Percentiles rank a stretch among this genome's conserved stretches.
These are phyloP conservation scores for Calyptomena viridis DNA, from an alignment of 2,113 vertebrate genomes.

Conservation along the genomic window DNA sequence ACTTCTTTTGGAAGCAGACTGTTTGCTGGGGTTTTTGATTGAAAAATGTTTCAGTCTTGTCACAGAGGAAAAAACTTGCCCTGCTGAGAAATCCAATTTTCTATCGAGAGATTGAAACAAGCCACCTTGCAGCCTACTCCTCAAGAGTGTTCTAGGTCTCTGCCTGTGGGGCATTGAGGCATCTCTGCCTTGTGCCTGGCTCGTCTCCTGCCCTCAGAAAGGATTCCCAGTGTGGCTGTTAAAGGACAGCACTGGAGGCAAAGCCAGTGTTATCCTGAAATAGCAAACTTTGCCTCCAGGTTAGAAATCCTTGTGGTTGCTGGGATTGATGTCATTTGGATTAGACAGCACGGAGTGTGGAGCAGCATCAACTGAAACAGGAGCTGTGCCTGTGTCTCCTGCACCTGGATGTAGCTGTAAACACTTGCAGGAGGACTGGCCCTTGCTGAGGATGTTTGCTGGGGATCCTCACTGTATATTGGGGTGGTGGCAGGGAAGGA, in stretches of 20 bases:
- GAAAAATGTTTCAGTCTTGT: not conserved
- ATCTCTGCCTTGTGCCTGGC: not conserved
- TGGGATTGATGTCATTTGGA: not conserved
- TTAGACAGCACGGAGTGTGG: not conserved
- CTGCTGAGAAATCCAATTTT: conserved; percentile 49
- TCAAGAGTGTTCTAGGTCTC: not conserved
- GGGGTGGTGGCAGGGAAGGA: not conserved
- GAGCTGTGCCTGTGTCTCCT: not conserved
- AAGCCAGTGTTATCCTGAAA: not conserved
- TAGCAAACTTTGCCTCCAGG: not conserved
- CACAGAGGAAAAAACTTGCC: not conserved
- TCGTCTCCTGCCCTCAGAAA: not conserved
- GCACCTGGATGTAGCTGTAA: not conserved
- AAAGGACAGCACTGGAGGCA: not conserved
- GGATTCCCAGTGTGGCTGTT: not conserved
- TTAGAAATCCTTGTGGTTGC: not conserved
- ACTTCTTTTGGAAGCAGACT: not conserved
- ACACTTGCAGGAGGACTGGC: not conserved
- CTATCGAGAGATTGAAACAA: not conserved
- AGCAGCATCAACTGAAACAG: not conserved
- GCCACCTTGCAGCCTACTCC: not conserved
- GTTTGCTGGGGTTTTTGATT: not conserved
- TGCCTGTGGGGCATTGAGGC: not conserved
- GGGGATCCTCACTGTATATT: not conserved
- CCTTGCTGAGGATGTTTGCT: not conserved